A percentile compares a stretch with the other conserved stretches of the same genome.
phyloP scores from a whole-genome alignment of 1,140 invertebrate genomes.

The Pseudomyrmex dendroicus region DNA sequence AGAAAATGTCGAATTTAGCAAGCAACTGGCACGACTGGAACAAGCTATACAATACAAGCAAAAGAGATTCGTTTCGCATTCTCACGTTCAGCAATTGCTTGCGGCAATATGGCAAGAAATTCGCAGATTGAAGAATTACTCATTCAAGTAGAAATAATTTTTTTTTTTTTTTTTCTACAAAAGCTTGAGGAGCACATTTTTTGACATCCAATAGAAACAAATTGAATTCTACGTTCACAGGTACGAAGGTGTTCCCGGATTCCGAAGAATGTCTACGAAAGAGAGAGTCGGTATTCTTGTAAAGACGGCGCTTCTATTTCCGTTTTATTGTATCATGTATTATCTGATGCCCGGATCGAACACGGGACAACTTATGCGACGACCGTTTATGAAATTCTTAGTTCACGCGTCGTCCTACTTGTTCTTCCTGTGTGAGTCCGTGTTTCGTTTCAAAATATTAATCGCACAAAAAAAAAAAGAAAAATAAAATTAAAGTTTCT shows the following conservation, averaged over 20 bases:
- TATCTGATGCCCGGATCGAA: constrained; percentile 91
- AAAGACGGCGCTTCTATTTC: constrained; percentile 92
- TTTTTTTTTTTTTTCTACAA: neutral
- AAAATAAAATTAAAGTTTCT: too few relatives aligned
- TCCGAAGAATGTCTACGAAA: constrained; percentile 90
- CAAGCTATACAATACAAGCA: constrained; percentile 96
- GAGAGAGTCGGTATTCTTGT: constrained; percentile 90
- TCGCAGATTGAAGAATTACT: neutral
- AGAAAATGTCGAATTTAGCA: constrained; percentile 89
- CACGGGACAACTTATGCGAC: constrained; percentile 92
- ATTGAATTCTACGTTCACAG: constrained; percentile 56
- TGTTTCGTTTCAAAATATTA: neutral
- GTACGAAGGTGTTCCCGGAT: constrained; percentile 95
- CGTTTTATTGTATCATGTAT: constrained; percentile 93
- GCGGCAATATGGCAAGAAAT: constrained; percentile 91
- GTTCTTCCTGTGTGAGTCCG: constrained; percentile 93
- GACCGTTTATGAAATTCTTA: constrained; percentile 98
- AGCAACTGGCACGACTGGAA: constrained; percentile 91
- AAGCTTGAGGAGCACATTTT: neutral
- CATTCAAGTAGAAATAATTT: neutral
- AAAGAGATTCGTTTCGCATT: constrained; percentile 97
- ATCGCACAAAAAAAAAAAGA: neutral
- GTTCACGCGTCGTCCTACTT: constrained; percentile 96
- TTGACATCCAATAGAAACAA: constrained; percentile 10
- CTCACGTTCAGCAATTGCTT: constrained; percentile 96